Base-by-base conservation (phyloP, 2,113 vertebrate genomes). In the Lota lota region DNA sequence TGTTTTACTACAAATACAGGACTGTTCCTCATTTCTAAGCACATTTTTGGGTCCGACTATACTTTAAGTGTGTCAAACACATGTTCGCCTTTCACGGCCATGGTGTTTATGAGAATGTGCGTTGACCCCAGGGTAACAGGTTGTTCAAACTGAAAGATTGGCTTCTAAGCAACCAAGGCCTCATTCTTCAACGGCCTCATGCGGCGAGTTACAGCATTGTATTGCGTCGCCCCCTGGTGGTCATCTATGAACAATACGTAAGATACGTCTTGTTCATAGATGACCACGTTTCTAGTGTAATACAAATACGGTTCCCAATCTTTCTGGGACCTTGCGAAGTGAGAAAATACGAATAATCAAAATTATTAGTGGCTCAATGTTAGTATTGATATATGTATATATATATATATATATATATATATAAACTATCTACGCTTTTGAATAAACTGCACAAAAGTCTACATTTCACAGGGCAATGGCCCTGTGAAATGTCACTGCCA, bases 151-250 rank as follows among this genome's bases (percentile, higher is more conserved):
- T 77, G 54, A 20, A 73, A 82, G 71, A 71, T 79, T 70, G 2
- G 69, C 77, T 64, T 62, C 61, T 61, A 74, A 72, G 72, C 62
- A 73, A 64, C 28, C 28, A 62, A 17, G 73, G 53, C 36, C 8
- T 12, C 63, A 68, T 40, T 64, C 73, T 78, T 67, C 73, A 83
- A 86, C 73, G 79, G 10, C 36, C 58, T 7, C 20, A 2, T 12
- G 12, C 53, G 50, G 58, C 2, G 17, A 18, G 18, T 16, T n/a
- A 74, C 68, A 58, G 2, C 14, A 63, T 5, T 74, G 70, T 28
- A 67, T 50, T 40, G 71, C 80, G 77, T 75, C 73, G 57, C 87
- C 85, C 83, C 69, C 88, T 88, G 66, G 87, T 83, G 88, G 85
- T 21, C 63, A 53, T 19, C 4, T 3, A 18, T 16, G 53, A 18